A percentile compares a stretch with the other conserved stretches of the same genome.
Evolutionary conservation across 2,888 invertebrate species (phyloP).

Genomic region (Morpho helenor): DNA sequence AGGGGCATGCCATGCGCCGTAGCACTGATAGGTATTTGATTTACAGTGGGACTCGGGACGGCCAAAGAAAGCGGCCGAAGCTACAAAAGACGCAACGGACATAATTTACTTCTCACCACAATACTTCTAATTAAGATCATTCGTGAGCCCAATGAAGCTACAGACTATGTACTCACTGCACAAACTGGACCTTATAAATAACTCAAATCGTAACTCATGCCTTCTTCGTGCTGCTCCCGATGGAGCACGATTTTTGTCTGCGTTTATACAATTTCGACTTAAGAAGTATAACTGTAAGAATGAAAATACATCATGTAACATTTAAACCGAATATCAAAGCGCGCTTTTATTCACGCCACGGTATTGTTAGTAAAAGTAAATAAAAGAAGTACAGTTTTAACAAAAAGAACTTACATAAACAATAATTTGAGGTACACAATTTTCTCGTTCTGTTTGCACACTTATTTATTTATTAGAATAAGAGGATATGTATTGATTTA

Average conservation of each 20-base stretch:
- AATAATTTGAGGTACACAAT: neutral
- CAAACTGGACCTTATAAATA: conserved; percentile 73
- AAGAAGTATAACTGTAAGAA: conserved; percentile 38
- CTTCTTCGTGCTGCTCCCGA: conserved; percentile 51
- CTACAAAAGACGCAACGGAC: conserved; percentile 49
- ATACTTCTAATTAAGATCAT: conserved; percentile 78
- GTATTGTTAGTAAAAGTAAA: conserved; percentile 60
- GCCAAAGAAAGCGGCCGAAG: conserved; percentile 34
- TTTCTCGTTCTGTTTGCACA: conserved; percentile 1
- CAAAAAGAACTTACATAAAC: conserved; percentile 1
- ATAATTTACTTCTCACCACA: conserved; percentile 68
- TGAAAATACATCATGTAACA: conserved; percentile 31
- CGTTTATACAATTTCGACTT: conserved; percentile 37
- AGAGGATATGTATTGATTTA: no score
- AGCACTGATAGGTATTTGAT: conserved; percentile 56
- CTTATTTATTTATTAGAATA: neutral
- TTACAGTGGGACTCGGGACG: conserved; percentile 45
- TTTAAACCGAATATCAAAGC: conserved; percentile 42
- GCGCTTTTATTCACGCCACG: conserved; percentile 44
- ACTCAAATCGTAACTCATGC: conserved; percentile 68
- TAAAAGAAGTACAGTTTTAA: conserved; percentile 43
- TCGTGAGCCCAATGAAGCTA: conserved; percentile 63
- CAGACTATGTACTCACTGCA: conserved; percentile 60
- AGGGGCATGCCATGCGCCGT: conserved; percentile 48
- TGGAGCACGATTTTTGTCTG: conserved; percentile 37